These are phyloP conservation scores for Conopomorpha cramerella DNA, from an alignment of 1,140 invertebrate genomes.

Conservation along the genomic window DNA sequence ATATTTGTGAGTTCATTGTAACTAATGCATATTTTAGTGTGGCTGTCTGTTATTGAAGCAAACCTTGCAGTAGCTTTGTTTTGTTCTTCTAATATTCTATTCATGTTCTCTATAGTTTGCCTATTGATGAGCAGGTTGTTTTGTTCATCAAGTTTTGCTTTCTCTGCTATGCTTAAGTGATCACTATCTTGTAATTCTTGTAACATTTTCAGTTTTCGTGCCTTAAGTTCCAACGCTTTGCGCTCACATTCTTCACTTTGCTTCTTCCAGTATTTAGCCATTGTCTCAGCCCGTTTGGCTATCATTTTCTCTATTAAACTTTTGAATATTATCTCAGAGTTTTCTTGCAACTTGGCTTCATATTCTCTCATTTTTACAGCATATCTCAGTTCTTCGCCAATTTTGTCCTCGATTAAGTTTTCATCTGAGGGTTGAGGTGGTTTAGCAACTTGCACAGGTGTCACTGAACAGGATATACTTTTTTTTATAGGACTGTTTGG, in stretches of 20 bases:
- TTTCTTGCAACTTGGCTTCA: conserved; percentile 33
- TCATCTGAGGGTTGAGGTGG: conserved; percentile 7
- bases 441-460: conserved; percentile 6
- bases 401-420: conserved; percentile 32
- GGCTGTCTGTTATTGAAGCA: conserved; percentile 36
- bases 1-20: conserved; percentile 43
- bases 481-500: conserved; percentile 35
- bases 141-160: conserved; percentile 36
- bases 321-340: conserved; percentile 26
- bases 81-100: conserved; percentile 47
- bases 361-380: conserved; percentile 37
- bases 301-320: conserved; percentile 42
- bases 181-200: conserved; percentile 44
- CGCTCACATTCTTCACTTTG: conserved; percentile 41
- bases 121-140: conserved; percentile 32
- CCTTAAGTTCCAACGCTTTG: conserved; percentile 25
- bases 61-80: conserved; percentile 39
- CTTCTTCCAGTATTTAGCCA: conserved; percentile 33
- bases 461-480: conserved; percentile 8
- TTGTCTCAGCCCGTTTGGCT: conserved; percentile 27
- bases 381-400: conserved; percentile 32
- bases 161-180: conserved; percentile 34
- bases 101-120: conserved; percentile 48
- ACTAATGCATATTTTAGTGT: conserved; percentile 36
- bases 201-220: conserved; percentile 38